Percentiles rank a stretch among this genome's conserved stretches.
phyloP scores from a whole-genome alignment of 1,140 invertebrate genomes.

The Venturia canescens region DNA sequence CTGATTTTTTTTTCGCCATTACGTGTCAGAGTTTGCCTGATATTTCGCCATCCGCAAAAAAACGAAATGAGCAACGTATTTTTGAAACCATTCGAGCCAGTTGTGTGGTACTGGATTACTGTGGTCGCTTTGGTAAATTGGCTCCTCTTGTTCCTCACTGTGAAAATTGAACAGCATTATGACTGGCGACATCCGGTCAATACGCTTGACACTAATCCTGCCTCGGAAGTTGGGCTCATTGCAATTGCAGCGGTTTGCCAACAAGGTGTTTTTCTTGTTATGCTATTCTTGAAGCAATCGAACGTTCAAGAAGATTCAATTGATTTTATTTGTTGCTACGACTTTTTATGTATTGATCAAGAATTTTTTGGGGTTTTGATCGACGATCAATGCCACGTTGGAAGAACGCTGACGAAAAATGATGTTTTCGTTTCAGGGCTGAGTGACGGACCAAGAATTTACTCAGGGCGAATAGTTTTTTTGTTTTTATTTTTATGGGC shows the following conservation, averaged over 20 bases:
- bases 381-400: neutral
- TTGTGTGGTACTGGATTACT: constrained; percentile 62
- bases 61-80: constrained; percentile 78
- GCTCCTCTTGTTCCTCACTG: constrained; percentile 53
- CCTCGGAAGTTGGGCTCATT: constrained; percentile 67
- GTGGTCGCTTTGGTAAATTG: constrained; percentile 58
- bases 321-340: neutral
- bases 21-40: constrained; percentile 77
- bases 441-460: constrained; percentile 74
- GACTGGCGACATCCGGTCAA: constrained; percentile 17
- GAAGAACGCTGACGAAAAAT: neutral
- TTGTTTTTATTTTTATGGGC: constrained; percentile 81
- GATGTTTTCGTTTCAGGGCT: constrained; percentile 72
- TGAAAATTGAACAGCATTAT: constrained; percentile 54
- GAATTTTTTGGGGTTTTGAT: neutral
- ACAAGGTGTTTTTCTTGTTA: constrained; percentile 74
- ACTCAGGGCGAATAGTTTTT: constrained; percentile 79
- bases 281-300: neutral
- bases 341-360: neutral
- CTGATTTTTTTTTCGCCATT: neutral
- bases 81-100: constrained; percentile 61
- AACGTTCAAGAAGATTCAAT: neutral
- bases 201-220: constrained; percentile 53
- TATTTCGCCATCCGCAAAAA: constrained; percentile 82
- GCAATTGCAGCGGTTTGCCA: constrained; percentile 74